These are phyloP conservation scores for Drosophila bocqueti DNA, from an alignment of 1,140 invertebrate species.

Conservation along the genomic window DNA sequence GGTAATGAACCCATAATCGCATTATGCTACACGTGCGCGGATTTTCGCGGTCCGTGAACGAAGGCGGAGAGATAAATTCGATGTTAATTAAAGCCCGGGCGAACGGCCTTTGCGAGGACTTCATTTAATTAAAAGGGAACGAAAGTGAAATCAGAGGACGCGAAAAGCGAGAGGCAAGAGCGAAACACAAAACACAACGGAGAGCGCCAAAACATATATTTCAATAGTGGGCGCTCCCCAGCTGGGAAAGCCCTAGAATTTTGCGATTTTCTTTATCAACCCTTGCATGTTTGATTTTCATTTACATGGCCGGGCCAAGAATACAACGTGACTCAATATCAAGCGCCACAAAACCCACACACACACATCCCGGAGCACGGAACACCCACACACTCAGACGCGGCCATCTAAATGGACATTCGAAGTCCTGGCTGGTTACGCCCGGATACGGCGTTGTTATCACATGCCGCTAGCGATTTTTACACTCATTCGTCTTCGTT, in stretches of 20 bases:
- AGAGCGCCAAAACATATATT: slow-evolving; percentile 75
- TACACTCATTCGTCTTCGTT: slow-evolving; percentile 83
- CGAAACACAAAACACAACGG: slow-evolving; percentile 36
- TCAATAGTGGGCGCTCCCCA: slow-evolving; percentile 74
- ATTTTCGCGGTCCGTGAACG: background rate
- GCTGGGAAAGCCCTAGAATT: slow-evolving; percentile 52
- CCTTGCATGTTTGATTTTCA: slow-evolving; percentile 85
- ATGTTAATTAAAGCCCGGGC: slow-evolving; percentile 71
- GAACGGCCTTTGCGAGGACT: slow-evolving; percentile 37
- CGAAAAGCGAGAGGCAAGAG: slow-evolving; percentile 19
- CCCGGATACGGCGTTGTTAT: slow-evolving; percentile 68
- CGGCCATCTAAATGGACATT: slow-evolving; percentile 75
- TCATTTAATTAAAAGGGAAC: slow-evolving; percentile 75
- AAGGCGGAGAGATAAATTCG: slow-evolving; percentile 74
- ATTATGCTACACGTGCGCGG: slow-evolving; percentile 75
- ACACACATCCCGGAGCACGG: background rate
- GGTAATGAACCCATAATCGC: slow-evolving; percentile 78
- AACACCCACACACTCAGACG: slow-evolving; percentile 9
- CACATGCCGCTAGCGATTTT: slow-evolving; percentile 81
- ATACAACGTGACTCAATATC: slow-evolving; percentile 81
- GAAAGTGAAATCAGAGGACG: slow-evolving; percentile 68
- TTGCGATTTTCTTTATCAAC: slow-evolving; percentile 84
- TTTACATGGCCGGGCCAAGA: slow-evolving; percentile 81
- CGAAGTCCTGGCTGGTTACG: slow-evolving; percentile 68
- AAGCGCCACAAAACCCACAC: slow-evolving; percentile 27